Conservation (phyloP, 2,113 vertebrate genomes). For the Steatornis caripensis region DNA sequence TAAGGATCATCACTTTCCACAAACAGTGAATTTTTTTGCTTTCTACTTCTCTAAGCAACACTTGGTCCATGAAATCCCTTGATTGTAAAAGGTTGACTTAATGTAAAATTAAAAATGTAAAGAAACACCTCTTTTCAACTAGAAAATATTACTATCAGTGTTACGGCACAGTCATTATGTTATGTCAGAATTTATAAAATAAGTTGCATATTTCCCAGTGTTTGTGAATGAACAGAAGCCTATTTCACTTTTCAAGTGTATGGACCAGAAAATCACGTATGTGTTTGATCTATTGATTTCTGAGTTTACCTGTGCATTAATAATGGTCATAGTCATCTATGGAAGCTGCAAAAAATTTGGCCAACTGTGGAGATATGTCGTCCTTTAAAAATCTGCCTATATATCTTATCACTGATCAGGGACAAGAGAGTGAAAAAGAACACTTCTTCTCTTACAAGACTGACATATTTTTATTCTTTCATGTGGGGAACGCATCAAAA, state of each 20-base stretch:
- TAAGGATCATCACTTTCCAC: not conserved
- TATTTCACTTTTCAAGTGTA: not conserved
- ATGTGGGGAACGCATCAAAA: not conserved
- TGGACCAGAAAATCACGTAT: not conserved
- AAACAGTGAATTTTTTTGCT: not conserved
- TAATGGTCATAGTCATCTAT: not conserved
- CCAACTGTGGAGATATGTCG: not conserved
- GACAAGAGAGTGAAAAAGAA: not conserved
- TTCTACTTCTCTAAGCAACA: not conserved
- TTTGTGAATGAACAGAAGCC: not conserved
- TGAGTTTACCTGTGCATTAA: not conserved
- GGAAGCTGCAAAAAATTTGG: not conserved
- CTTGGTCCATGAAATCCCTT: not conserved
- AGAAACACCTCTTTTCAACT: not conserved
- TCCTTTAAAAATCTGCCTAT: not conserved
- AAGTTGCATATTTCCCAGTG: not conserved
- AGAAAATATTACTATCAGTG: not conserved
- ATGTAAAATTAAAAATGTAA: not conserved
- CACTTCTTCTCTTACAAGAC: not conserved
- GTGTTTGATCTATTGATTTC: not conserved
- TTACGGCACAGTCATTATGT: not conserved
- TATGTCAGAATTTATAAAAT: not conserved
- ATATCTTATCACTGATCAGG: not conserved
- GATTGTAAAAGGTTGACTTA: not conserved
- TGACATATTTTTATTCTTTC: not conserved